Evolutionary conservation across 2,797 vertebrate genomes (phyloP).

Genomic region (Notolabrus celidotus): DNA sequence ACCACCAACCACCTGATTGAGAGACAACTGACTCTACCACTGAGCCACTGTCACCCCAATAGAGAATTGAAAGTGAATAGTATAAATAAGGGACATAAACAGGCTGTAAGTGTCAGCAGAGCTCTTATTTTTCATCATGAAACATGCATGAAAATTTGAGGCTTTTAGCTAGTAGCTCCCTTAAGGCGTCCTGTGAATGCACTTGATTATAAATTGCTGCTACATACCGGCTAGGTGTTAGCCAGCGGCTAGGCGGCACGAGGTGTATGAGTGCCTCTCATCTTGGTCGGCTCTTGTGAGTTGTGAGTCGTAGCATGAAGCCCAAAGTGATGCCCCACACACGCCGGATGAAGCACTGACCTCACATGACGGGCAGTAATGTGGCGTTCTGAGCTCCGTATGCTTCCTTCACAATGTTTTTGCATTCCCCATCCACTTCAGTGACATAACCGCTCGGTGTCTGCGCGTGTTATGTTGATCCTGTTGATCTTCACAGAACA

Average conservation of each 20-base stretch:
- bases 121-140: slow-evolving; percentile 1
- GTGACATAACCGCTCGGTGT: slow-evolving; percentile 36
- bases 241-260: slow-evolving; percentile 23
- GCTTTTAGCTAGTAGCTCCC: slow-evolving; percentile 20
- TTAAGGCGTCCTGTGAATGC: slow-evolving; percentile 27
- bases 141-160: slow-evolving; percentile 4
- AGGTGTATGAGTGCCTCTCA: slow-evolving; percentile 29
- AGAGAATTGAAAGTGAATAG: too few species aligned
- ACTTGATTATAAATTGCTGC: slow-evolving; percentile 42
- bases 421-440: slow-evolving; percentile 23
- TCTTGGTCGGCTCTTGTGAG: slow-evolving; percentile 35
- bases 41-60: too few species aligned
- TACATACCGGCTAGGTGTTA: slow-evolving; percentile 19
- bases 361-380: slow-evolving; percentile 22
- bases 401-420: slow-evolving; percentile 20
- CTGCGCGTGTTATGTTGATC: slow-evolving; percentile 31
- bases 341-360: slow-evolving; percentile 35
- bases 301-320: slow-evolving; percentile 48
- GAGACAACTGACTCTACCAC: too few species aligned
- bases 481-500: slow-evolving; percentile 53
- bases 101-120: too few species aligned
- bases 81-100: too few species aligned
- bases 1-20: too few species aligned
- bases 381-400: neutral
- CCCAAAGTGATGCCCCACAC: slow-evolving; percentile 32